A percentile compares a stretch with the other conserved stretches of the same genome.
Conservation (phyloP, 2,888 invertebrate genomes). For the Macrophya alboannulata region DNA sequence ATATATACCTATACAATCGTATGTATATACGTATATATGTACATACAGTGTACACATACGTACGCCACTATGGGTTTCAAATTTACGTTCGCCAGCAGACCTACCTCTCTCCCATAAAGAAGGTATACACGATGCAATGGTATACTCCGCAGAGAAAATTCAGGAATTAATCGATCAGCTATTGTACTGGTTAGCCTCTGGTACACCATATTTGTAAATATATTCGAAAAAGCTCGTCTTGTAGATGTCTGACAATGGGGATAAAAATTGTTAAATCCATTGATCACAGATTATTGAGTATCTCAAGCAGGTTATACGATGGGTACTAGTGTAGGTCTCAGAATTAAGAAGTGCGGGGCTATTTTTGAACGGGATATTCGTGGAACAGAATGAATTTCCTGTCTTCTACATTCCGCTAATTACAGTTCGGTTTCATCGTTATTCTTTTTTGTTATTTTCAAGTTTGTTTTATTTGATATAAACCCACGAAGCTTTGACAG, state of each 20-base stretch:
- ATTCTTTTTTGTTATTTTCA: neutral
- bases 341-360: neutral
- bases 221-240: neutral
- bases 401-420: neutral
- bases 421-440: neutral
- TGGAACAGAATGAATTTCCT: neutral
- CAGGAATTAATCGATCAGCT: neutral
- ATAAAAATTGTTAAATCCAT: neutral
- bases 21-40: too few species aligned
- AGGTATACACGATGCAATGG: neutral
- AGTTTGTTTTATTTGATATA: neutral
- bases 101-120: neutral
- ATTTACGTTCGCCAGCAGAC: neutral
- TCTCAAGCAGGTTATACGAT: neutral
- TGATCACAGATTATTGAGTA: neutral
- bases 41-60: too few species aligned
- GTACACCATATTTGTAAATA: neutral
- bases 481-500: too few species aligned
- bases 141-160: neutral
- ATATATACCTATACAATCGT: too few species aligned
- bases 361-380: neutral
- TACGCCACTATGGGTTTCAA: slow-evolving; percentile 21
- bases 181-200: neutral
- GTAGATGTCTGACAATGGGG: neutral
- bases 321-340: neutral